Evolutionary conservation across 2,113 vertebrate species (phyloP).

Genomic region (Crotophaga sulcirostris): DNA sequence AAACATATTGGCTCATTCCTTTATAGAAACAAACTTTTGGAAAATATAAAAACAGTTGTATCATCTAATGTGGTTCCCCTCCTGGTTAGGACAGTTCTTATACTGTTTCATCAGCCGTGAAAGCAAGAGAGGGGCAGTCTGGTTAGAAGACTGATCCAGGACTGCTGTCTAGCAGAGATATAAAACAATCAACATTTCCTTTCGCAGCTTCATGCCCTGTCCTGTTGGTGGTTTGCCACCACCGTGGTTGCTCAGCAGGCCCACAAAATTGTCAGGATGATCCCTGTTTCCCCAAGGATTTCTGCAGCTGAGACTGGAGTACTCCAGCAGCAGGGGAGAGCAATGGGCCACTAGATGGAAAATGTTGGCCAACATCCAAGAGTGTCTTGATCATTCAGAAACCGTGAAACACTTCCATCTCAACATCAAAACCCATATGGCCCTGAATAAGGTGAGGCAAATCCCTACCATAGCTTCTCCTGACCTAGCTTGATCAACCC

Average conservation of each 20-base stretch:
- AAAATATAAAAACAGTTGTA: neutral
- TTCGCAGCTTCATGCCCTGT: neutral
- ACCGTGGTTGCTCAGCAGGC: neutral
- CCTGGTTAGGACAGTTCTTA: neutral
- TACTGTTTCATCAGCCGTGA: neutral
- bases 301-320: neutral
- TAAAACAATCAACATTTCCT: neutral
- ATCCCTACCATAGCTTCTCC: neutral
- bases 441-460: neutral
- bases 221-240: neutral
- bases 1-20: neutral
- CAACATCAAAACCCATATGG: neutral
- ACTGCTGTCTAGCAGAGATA: neutral
- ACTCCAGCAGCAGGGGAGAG: neutral
- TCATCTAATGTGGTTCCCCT: neutral
- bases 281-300: neutral
- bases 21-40: neutral
- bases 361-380: neutral
- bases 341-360: neutral
- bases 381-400: neutral
- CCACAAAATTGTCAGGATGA: neutral
- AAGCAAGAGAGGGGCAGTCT: neutral
- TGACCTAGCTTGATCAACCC: neutral
- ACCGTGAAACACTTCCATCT: neutral
- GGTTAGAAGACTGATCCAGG: neutral